Conservation (phyloP, 2,797 vertebrate species). For the Galago senegalensis region DNA sequence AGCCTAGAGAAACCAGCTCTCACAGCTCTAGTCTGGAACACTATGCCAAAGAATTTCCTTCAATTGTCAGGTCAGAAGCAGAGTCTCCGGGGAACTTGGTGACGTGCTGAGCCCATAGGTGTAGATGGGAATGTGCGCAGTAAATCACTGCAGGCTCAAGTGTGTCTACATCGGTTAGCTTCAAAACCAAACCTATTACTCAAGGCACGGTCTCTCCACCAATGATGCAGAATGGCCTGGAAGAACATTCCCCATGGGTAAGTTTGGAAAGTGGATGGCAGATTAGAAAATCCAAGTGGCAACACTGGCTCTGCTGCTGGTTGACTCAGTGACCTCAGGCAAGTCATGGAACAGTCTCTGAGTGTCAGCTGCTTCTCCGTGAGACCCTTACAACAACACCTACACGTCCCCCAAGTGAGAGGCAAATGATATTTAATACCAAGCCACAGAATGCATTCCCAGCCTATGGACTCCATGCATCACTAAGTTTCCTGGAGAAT, state of each 20-base stretch:
- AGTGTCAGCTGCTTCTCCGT: neutral
- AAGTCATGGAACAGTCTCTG: neutral
- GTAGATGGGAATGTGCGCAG: neutral
- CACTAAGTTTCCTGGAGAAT: neutral
- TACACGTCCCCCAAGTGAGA: neutral
- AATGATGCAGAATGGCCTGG: neutral
- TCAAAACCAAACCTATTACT: neutral
- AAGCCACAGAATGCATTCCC: too few relatives aligned
- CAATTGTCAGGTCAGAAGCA: neutral
- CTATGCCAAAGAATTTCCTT: neutral
- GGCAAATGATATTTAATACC: neutral
- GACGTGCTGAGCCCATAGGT: neutral
- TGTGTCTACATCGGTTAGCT: neutral
- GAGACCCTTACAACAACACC: neutral
- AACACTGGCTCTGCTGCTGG: neutral
- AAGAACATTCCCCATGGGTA: neutral
- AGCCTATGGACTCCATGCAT: too few relatives aligned
- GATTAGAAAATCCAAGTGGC: neutral
- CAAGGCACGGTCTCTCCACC: neutral
- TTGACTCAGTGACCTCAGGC: neutral
- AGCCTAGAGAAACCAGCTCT: neutral
- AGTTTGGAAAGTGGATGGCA: rapidly evolving
- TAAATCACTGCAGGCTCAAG: neutral
- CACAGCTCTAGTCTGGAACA: neutral
- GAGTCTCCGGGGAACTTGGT: neutral